phyloP scores from a whole-genome alignment of 2,888 invertebrate genomes.

The Tineola bisselliella region DNA sequence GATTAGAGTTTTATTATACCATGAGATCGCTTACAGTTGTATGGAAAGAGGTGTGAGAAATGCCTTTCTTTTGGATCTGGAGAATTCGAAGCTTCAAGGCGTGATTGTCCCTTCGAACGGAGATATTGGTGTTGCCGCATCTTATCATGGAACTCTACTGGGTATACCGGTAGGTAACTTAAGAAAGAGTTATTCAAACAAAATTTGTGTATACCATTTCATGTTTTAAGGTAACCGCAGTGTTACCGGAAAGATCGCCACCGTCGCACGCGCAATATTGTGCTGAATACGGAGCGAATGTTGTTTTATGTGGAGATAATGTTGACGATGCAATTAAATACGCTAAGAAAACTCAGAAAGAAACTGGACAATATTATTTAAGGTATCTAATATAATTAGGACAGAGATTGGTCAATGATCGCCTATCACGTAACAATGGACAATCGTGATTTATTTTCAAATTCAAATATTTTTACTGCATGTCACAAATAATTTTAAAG shows the following conservation, averaged over 20 bases:
- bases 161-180: conserved; percentile 40
- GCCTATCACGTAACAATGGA: no score
- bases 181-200: no score
- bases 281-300: conserved; percentile 51
- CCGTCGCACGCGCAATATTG: conserved; percentile 46
- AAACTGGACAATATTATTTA: conserved; percentile 28
- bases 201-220: no score
- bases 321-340: conserved; percentile 36
- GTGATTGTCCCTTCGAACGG: conserved; percentile 53
- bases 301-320: conserved; percentile 42
- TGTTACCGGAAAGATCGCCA: conserved; percentile 46
- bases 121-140: conserved; percentile 50
- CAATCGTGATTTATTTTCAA: no score
- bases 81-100: conserved; percentile 33
- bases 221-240: conserved; percentile 43
- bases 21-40: conserved; percentile 29
- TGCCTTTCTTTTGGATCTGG: conserved; percentile 33
- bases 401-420: not conserved
- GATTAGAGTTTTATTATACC: not conserved
- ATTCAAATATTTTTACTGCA: no score
- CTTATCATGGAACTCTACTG: conserved; percentile 48
- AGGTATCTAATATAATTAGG: conserved; percentile 20
- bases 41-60: conserved; percentile 53
- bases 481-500: no score
- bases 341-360: conserved; percentile 37